Percentiles rank a stretch among this genome's conserved stretches.
Evolutionary conservation across 1,140 invertebrate species (phyloP).

Genomic region (Calosoma granatense): DNA sequence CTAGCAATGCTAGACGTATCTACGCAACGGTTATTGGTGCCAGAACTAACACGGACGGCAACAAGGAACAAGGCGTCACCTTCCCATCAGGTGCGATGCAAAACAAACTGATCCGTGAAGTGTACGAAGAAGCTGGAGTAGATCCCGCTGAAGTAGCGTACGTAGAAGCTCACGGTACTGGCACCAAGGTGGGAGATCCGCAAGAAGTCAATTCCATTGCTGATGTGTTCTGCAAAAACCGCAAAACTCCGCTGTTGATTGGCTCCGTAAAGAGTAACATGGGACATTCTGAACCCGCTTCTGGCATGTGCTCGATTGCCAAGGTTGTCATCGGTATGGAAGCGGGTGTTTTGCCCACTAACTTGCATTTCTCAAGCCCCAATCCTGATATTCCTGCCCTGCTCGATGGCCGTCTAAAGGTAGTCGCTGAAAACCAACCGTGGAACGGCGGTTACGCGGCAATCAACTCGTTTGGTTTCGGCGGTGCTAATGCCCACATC

Average conservation of each 20-base stretch:
- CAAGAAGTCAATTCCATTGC: constrained; percentile 92
- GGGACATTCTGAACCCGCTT: constrained; percentile 94
- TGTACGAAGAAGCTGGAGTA: constrained; percentile 73
- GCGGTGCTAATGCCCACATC: constrained; percentile 91
- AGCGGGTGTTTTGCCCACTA: constrained; percentile 71
- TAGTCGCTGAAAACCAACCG: constrained; percentile 65
- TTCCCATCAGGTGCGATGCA: constrained; percentile 83
- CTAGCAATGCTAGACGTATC: constrained; percentile 59
- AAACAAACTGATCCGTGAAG: constrained; percentile 71
- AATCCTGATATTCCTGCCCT: constrained; percentile 85
- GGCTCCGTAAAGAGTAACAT: constrained; percentile 97
- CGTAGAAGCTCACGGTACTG: constrained; percentile 94
- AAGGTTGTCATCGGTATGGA: constrained; percentile 92
- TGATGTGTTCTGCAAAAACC: constrained; percentile 80
- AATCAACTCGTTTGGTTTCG: constrained; percentile 95
- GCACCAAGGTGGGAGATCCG: constrained; percentile 89
- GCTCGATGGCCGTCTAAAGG: constrained; percentile 73
- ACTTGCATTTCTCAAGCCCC: constrained; percentile 79
- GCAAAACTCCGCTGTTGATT: constrained; percentile 70
- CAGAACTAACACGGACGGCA: constrained; percentile 82
- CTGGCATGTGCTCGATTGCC: constrained; percentile 78
- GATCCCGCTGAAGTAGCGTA: constrained; percentile 73
- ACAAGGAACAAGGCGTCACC: constrained; percentile 83
- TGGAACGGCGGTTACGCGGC: constrained; percentile 81
- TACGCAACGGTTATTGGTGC: constrained; percentile 82